Evolutionary conservation across 2,888 invertebrate genomes (phyloP).

Genomic region (Archips xylosteana): DNA sequence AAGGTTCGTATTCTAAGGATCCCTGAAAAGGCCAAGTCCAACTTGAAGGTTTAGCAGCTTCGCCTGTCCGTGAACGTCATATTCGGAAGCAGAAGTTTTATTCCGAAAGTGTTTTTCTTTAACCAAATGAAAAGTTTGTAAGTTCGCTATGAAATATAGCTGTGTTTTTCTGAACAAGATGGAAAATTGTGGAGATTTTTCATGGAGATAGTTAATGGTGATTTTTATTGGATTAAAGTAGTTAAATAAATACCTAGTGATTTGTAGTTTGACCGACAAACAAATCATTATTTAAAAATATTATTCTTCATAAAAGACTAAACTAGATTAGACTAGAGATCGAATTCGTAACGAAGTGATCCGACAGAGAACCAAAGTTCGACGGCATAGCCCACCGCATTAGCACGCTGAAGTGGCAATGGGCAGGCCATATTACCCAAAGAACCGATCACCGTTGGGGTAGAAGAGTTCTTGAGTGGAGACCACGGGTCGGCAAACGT

Average conservation of each 20-base stretch:
- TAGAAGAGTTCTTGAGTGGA: no score
- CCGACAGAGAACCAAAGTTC: no score
- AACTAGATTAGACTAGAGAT: no score
- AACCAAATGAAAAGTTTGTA: slow-evolving; percentile 40
- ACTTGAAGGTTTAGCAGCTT: slow-evolving; percentile 19
- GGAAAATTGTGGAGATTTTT: slow-evolving; percentile 27
- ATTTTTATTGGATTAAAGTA: slow-evolving; percentile 5
- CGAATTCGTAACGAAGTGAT: no score
- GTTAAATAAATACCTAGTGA: not conserved
- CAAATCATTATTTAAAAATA: no score
- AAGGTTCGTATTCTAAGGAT: not conserved
- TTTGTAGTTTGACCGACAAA: not conserved
- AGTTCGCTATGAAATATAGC: slow-evolving; percentile 34
- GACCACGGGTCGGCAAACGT: no score
- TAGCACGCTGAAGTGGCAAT: no score
- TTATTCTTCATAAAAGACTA: no score
- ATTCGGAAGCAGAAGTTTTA: slow-evolving; percentile 25
- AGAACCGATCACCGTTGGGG: no score
- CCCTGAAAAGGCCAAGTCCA: slow-evolving; percentile 20
- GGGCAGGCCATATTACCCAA: no score
- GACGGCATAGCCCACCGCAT: no score
- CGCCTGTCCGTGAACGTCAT: slow-evolving; percentile 20
- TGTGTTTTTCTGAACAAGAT: slow-evolving; percentile 31
- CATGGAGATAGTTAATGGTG: slow-evolving; percentile 18
- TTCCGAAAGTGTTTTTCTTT: slow-evolving; percentile 34